These are phyloP conservation scores for Aramus guarauna DNA, from an alignment of 2,113 vertebrate genomes.

Conservation along the genomic window DNA sequence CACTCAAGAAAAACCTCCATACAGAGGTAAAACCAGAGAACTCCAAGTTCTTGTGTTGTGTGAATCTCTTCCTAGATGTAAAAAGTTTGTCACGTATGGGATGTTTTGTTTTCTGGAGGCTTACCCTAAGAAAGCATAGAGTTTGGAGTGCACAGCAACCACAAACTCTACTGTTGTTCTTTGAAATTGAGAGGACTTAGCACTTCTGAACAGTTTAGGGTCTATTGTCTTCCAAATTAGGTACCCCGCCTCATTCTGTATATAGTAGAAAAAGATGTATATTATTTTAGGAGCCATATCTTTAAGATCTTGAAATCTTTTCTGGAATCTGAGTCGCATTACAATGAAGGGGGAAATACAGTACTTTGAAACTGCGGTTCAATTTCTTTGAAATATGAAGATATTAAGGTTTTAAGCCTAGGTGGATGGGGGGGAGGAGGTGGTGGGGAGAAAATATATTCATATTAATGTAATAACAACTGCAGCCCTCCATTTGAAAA, in stretches of 20 bases:
- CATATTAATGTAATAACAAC: not conserved
- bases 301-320: not conserved
- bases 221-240: not conserved
- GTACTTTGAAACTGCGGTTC: not conserved
- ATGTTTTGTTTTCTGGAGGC: not conserved
- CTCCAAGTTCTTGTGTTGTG: not conserved
- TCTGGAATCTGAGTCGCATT: not conserved
- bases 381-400: not conserved
- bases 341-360: not conserved
- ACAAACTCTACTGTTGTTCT: not conserved
- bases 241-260: not conserved
- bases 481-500: not conserved
- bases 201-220: not conserved
- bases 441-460: not conserved
- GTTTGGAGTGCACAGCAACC: not conserved
- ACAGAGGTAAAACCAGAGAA: not conserved
- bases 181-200: not conserved
- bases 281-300: not conserved
- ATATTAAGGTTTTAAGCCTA: not conserved
- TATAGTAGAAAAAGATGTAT: not conserved
- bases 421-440: no score
- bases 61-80: not conserved
- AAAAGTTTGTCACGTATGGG: not conserved
- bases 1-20: not conserved
- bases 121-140: not conserved